These are phyloP conservation scores for Drosophila athabasca DNA, from an alignment of 1,140 invertebrate species.

Conservation along the genomic window DNA sequence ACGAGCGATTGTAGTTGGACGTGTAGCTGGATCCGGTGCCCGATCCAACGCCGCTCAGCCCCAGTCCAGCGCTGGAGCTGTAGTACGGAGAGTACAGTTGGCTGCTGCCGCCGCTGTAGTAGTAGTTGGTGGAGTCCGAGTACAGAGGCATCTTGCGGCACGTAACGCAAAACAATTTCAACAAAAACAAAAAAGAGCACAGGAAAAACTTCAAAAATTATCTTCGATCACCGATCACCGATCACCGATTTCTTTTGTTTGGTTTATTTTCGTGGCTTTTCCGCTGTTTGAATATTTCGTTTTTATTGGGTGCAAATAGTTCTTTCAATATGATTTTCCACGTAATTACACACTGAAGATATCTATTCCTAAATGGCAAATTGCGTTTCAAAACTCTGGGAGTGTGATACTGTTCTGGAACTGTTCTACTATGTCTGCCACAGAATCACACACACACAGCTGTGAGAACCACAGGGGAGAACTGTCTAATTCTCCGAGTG, in stretches of 20 bases:
- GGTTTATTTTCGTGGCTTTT: conserved; percentile 13
- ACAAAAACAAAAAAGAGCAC: conserved; percentile 10
- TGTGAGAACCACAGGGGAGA: too few species aligned
- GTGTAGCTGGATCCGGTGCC: conserved; percentile 54
- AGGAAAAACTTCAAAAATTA: too few species aligned
- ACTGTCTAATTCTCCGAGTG: not conserved
- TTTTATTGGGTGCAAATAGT: conserved; percentile 15
- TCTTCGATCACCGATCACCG: too few species aligned
- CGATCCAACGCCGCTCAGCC: conserved; percentile 28
- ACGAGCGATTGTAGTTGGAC: conserved; percentile 70
- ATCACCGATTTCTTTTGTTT: not conserved
- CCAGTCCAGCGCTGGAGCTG: conserved; percentile 82
- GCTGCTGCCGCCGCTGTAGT: conserved; percentile 83
- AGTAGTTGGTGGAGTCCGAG: conserved; percentile 74
- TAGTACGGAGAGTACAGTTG: conserved; percentile 85
- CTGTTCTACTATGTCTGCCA: too few species aligned
- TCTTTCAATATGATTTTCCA: conserved; percentile 17
- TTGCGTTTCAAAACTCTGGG: too few species aligned
- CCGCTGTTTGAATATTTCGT: conserved; percentile 16
- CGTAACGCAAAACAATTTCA: conserved; percentile 10
- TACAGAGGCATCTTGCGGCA: conserved; percentile 76
- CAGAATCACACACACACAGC: not conserved
- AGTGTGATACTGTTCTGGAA: too few species aligned
- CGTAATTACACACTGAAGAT: conserved; percentile 7
- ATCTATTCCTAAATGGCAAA: conserved; percentile 24